These are phyloP conservation scores for Phocoena sinus DNA, from an alignment of 2,113 vertebrate species.

Conservation along the genomic window DNA sequence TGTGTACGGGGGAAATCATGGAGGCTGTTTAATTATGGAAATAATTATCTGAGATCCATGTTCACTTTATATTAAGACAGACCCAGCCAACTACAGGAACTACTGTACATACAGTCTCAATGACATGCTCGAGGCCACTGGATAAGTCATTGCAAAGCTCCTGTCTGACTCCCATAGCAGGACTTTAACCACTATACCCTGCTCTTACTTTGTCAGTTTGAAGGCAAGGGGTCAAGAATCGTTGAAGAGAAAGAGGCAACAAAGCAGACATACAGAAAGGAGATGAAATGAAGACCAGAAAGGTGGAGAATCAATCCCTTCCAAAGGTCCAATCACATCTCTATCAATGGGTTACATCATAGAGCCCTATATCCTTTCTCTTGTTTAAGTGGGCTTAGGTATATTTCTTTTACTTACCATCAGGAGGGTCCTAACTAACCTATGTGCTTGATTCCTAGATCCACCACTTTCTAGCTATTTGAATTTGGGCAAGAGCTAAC, in stretches of 20 bases:
- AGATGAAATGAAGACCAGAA: neutral
- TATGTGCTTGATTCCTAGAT: neutral
- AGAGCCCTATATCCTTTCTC: neutral
- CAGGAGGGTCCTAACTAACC: neutral
- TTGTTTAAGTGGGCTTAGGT: neutral
- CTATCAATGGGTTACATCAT: neutral
- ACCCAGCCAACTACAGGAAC: neutral
- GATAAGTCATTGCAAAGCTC: neutral
- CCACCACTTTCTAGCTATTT: neutral
- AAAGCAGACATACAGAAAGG: neutral
- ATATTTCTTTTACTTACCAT: neutral
- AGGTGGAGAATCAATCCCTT: neutral
- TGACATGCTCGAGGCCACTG: neutral
- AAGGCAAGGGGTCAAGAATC: neutral
- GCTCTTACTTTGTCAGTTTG: neutral
- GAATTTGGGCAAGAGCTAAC: neutral
- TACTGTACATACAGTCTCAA: neutral
- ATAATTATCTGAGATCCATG: neutral
- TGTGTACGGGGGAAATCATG: neutral
- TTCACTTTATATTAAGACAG: neutral
- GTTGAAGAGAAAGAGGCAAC: neutral
- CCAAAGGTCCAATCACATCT: neutral
- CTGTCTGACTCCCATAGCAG: neutral
- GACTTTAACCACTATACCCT: neutral
- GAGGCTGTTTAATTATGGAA: neutral